Evolutionary conservation across 2,888 invertebrate genomes (phyloP).

Genomic region (Apodemia duryi): DNA sequence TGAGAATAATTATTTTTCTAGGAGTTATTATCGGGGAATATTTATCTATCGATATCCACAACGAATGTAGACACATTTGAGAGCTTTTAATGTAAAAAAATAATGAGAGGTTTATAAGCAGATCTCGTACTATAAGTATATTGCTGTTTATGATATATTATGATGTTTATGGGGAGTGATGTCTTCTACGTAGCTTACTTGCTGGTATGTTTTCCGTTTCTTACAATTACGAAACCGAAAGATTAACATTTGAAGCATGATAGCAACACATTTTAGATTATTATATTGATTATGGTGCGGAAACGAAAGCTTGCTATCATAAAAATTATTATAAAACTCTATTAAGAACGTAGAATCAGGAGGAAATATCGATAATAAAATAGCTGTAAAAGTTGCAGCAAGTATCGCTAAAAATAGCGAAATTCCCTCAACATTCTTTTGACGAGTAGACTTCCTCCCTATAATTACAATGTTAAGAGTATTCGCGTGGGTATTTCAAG

Average conservation of each 20-base stretch:
- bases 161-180: no score
- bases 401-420: conserved; percentile 1
- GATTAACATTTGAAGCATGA: not conserved
- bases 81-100: no score
- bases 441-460: not conserved
- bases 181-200: no score
- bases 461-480: not conserved
- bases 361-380: not conserved
- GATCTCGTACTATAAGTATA: no score
- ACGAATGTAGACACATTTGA: no score
- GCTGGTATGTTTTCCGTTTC: no score
- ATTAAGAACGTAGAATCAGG: not conserved
- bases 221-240: no score
- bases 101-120: no score
- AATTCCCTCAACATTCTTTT: conserved; percentile 3
- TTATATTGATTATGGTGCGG: not conserved
- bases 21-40: no score
- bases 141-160: no score
- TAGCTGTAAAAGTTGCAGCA: not conserved
- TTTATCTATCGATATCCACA: no score
- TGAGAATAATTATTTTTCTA: no score
- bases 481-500: conserved; percentile 15
- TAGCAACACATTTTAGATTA: not conserved
- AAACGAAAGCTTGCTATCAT: not conserved
- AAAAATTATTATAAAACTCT: not conserved